Conservation (phyloP, 2,888 invertebrate genomes). For the Eupithecia abbreviata region DNA sequence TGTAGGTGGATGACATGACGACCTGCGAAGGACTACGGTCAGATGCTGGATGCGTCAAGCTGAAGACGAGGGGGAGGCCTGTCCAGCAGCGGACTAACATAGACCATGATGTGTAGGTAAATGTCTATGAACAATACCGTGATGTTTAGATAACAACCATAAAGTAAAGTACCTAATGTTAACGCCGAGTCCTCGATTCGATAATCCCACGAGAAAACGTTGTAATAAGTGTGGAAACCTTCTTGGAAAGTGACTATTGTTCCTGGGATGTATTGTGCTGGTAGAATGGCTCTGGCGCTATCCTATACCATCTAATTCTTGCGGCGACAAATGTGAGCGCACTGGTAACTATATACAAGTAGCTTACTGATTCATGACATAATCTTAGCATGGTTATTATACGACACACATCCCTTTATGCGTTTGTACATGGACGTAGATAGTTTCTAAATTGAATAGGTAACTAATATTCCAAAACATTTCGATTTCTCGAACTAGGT, state of each 20-base stretch:
- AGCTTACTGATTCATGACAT: slow-evolving; percentile 82
- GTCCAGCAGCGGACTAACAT: too few species aligned
- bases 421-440: background rate
- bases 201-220: slow-evolving; percentile 65
- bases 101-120: background rate
- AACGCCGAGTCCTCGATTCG: slow-evolving; percentile 61
- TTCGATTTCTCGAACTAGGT: background rate
- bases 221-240: slow-evolving; percentile 67
- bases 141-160: slow-evolving; percentile 53
- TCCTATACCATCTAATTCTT: slow-evolving; percentile 60
- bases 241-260: slow-evolving; percentile 55
- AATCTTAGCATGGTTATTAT: slow-evolving; percentile 48
- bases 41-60: too few species aligned
- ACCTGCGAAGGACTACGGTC: too few species aligned
- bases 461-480: too few species aligned
- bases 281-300: slow-evolving; percentile 47
- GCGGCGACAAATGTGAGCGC: slow-evolving; percentile 84
- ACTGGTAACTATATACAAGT: slow-evolving; percentile 88
- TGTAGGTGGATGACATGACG: too few species aligned
- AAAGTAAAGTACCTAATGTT: too few species aligned
- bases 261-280: slow-evolving; percentile 51
- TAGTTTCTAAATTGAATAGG: too few species aligned
- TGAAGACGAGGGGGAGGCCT: too few species aligned
- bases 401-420: too few species aligned
- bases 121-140: slow-evolving; percentile 55